Evolutionary conservation across 64 coral and sea anemone genomes (phyloP).

Genomic region (Anthopleura sola): DNA sequence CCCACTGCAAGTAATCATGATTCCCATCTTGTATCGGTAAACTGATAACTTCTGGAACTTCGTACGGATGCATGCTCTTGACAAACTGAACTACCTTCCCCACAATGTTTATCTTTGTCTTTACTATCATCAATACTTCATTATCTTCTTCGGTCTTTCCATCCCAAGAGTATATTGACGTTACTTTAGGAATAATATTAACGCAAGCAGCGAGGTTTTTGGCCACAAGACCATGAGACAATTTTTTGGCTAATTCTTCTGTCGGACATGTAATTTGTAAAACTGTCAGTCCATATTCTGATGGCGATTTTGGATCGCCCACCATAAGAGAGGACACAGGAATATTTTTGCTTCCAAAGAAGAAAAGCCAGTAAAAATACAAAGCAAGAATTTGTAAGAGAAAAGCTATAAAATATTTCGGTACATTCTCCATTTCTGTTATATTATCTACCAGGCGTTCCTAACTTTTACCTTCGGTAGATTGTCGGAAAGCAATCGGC

Average conservation of each 20-base stretch:
- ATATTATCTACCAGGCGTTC: slow-evolving; percentile 17
- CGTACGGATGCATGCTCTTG: slow-evolving; percentile 50
- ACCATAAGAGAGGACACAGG: not conserved
- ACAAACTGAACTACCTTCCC: slow-evolving; percentile 35
- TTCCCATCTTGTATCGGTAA: slow-evolving; percentile 34
- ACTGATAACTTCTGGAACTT: slow-evolving; percentile 52
- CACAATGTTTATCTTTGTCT: slow-evolving; percentile 36
- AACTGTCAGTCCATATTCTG: not conserved
- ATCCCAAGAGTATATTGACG: slow-evolving; percentile 43
- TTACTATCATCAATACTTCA: slow-evolving; percentile 49
- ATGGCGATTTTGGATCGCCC: not conserved
- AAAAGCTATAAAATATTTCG: not conserved
- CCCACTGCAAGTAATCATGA: slow-evolving; percentile 16
- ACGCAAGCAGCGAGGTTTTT: slow-evolving; percentile 53
- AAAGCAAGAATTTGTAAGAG: not conserved
- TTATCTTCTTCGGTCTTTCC: slow-evolving; percentile 46
- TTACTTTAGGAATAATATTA: slow-evolving; percentile 54
- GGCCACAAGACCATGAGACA: slow-evolving; percentile 25
- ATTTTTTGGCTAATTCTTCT: slow-evolving; percentile 22
- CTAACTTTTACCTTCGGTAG: not conserved
- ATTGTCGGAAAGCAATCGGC: not conserved
- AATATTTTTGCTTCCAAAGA: not conserved
- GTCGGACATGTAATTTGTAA: slow-evolving; percentile 45
- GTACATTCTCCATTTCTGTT: not conserved
- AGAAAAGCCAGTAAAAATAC: not conserved